Evolutionary conservation across 2,113 vertebrate species (phyloP).

Genomic region (Eudorcas thomsonii): DNA sequence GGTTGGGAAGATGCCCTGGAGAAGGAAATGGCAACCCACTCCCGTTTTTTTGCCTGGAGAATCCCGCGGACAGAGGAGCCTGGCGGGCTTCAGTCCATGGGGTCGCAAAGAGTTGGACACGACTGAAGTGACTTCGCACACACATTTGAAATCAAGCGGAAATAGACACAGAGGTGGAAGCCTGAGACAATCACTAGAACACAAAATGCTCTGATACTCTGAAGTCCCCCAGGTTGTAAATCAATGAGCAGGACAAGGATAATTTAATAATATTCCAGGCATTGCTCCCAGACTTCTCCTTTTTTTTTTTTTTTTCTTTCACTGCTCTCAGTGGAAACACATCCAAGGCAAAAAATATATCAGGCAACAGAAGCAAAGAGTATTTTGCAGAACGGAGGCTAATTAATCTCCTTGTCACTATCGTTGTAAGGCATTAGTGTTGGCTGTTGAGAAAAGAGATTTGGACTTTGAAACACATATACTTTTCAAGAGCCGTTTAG

Average conservation of each 20-base stretch:
- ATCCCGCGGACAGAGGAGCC: neutral
- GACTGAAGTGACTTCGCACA: neutral
- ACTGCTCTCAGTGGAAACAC: neutral
- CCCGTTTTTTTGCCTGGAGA: neutral
- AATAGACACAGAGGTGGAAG: rapidly evolving
- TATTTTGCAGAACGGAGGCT: neutral
- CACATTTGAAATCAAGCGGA: neutral
- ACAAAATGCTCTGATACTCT: no score
- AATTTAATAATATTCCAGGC: constrained; percentile 2
- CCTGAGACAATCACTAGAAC: neutral
- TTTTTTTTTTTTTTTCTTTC: neutral
- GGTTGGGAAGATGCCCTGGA: neutral
- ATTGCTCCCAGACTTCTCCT: neutral
- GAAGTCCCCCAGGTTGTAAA: neutral
- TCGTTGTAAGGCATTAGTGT: neutral
- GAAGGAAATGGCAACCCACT: neutral
- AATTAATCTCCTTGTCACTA: neutral
- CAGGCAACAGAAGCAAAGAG: neutral
- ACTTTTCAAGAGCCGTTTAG: neutral
- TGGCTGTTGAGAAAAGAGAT: neutral
- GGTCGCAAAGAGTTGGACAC: rapidly evolving
- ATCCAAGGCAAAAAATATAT: rapidly evolving
- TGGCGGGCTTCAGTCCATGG: neutral
- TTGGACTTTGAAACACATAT: neutral
- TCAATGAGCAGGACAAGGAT: neutral